Percentiles rank a stretch among this genome's conserved stretches.
These are phyloP conservation scores for Acanthurus leucopareius DNA, from an alignment of 2,797 vertebrate genomes.

Conservation along the genomic window DNA sequence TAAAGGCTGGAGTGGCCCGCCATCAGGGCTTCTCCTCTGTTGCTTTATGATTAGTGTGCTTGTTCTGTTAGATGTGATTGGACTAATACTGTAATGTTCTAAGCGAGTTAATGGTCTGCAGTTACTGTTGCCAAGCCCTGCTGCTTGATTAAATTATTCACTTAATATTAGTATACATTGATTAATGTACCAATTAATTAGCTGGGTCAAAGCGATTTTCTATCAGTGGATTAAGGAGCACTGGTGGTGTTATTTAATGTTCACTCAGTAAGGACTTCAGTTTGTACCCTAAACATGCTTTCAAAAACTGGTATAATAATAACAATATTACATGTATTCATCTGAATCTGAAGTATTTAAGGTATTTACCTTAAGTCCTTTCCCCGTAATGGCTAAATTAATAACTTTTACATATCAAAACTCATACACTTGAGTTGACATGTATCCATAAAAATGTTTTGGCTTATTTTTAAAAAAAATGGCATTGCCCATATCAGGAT, in stretches of 20 bases:
- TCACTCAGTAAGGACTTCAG: constrained; percentile 10
- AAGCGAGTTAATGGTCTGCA: constrained; percentile 72
- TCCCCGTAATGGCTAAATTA: too few species aligned
- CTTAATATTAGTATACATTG: constrained; percentile 73
- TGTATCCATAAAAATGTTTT: not conserved
- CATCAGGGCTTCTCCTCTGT: constrained; percentile 45
- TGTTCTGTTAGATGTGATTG: constrained; percentile 67
- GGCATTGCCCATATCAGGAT: too few species aligned
- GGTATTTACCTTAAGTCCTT: not conserved
- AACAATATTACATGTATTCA: not conserved
- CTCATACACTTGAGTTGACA: not conserved
- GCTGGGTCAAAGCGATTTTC: constrained; percentile 66
- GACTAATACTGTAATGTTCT: constrained; percentile 58
- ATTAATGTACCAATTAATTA: constrained; percentile 78
- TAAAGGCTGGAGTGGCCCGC: constrained; percentile 36
- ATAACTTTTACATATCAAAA: not conserved
- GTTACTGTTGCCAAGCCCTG: constrained; percentile 64
- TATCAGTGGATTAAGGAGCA: constrained; percentile 26
- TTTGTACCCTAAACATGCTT: not conserved
- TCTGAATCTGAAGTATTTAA: not conserved
- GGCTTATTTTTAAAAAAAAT: too few species aligned
- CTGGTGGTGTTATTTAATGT: constrained; percentile 11
- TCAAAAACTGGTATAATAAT: not conserved
- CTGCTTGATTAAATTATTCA: constrained; percentile 76
- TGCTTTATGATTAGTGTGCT: constrained; percentile 67